Base-by-base conservation (phyloP, 2,113 vertebrate genomes). In the Tragelaphus strepsiceros region DNA sequence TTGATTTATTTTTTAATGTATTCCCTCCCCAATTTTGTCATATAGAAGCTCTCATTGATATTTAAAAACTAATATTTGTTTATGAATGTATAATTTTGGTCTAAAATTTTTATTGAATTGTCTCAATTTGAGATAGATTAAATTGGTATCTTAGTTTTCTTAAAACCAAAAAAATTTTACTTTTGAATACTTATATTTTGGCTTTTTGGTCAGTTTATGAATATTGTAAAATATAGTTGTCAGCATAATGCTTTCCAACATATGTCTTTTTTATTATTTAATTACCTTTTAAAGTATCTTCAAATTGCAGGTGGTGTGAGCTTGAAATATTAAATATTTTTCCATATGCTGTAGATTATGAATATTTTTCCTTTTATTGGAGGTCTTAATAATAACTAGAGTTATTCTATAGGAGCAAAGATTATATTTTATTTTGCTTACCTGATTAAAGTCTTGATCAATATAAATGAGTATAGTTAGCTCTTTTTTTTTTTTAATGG, bases 311-410 rank as follows among this genome's bases (percentile, higher is more conserved):
- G 3, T 83, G 77, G 12, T 16, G 19, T 64, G 49, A 91, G 7
- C 78, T 86, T 93, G 35, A 96, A 86, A 43, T 94, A 80, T 11
- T 95, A 81, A 95, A 10, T 94, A 24, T n/a, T 84, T 84, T 90
- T 54, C 32, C 54, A 0, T 67, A 59, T 94, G 61, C 22, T 24
- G 46, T 61, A 82, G 30, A 28, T 28, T 56, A 32, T 26, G 4
- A 94, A 43, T 22, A 77, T 24, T 88, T 97, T 95, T 35, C 8
- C 24, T 81, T 92, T 96, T 94, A 61, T 94, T 94, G 88, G 56
- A 90, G 87, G 32, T 94, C 32, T 94, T 91, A 86, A 24, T 89
- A 78, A 51, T 88, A 88, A 22, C 82, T 97, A 64, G 51, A 35
- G 53, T 90, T 89, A 78, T 93, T 92, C 35, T 85, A 21, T 56